A percentile compares a stretch with the other conserved stretches of the same genome.
phyloP scores from a whole-genome alignment of 2,888 invertebrate genomes.

The Harpalus rufipes region DNA sequence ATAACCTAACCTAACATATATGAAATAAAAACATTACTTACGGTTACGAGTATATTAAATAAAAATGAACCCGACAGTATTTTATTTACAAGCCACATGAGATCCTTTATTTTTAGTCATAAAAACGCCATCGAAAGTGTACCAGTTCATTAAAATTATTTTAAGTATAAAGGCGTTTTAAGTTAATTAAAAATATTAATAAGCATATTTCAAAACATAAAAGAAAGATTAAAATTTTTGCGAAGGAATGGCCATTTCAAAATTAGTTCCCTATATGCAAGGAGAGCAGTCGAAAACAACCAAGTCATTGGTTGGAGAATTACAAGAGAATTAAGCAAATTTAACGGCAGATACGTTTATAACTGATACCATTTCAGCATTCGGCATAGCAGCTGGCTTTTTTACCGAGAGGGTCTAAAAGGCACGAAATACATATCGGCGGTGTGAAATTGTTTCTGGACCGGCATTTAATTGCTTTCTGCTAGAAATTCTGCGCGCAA shows the following conservation, averaged over 20 bases:
- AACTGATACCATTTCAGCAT: neutral
- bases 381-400: neutral
- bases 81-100: neutral
- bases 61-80: neutral
- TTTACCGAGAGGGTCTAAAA: neutral
- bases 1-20: too few relatives aligned
- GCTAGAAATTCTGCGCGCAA: conserved; percentile 35
- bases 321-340: neutral
- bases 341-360: neutral
- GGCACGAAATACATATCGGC: conserved; percentile 56
- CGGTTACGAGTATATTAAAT: too few relatives aligned
- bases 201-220: neutral
- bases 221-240: neutral
- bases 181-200: conserved; percentile 4
- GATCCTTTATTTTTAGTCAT: neutral
- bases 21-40: too few relatives aligned
- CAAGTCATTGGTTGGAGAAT: neutral
- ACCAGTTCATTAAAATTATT: neutral
- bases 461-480: conserved; percentile 55
- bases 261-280: neutral
- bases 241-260: neutral
- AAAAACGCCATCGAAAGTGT: neutral
- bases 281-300: neutral
- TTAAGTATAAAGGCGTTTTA: neutral
- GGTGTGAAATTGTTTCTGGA: conserved; percentile 62